A percentile compares a stretch with the other conserved stretches of the same genome.
Evolutionary conservation across 2,797 vertebrate genomes (phyloP).

Genomic region (Pseudotriccus pelzelni): DNA sequence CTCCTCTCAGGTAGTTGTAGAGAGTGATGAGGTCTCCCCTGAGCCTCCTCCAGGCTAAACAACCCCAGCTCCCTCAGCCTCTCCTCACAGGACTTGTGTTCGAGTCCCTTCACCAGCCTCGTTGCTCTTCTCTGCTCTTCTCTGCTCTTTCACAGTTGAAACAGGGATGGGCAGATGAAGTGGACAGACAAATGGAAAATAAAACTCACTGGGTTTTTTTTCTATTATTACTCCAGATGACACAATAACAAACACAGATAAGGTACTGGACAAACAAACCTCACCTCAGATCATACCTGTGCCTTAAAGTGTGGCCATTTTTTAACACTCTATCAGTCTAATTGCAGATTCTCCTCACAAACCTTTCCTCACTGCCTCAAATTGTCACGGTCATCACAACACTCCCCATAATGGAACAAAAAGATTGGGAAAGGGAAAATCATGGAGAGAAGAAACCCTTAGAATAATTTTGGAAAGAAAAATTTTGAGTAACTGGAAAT

Average conservation of each 20-base stretch:
- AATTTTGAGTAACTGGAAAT: background rate
- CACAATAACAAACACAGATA: background rate
- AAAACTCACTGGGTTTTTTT: background rate
- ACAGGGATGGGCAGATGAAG: background rate
- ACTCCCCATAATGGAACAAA: background rate
- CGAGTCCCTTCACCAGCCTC: too few species aligned
- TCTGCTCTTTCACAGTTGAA: background rate
- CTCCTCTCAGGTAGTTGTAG: too few species aligned
- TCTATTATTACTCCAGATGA: background rate
- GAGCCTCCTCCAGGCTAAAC: too few species aligned
- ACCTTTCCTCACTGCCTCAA: background rate
- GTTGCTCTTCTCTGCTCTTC: too few species aligned
- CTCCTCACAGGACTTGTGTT: too few species aligned
- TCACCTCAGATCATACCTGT: background rate
- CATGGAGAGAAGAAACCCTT: background rate
- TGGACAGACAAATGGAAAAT: background rate
- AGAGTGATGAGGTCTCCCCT: too few species aligned
- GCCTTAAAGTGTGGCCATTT: background rate
- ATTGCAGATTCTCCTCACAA: background rate
- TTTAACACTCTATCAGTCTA: background rate
- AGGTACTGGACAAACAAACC: background rate
- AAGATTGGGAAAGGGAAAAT: background rate
- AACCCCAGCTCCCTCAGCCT: too few species aligned
- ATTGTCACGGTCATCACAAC: background rate
- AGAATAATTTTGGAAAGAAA: background rate